Conservation (phyloP, 2,888 invertebrate species). For the Melipona bicolor region DNA sequence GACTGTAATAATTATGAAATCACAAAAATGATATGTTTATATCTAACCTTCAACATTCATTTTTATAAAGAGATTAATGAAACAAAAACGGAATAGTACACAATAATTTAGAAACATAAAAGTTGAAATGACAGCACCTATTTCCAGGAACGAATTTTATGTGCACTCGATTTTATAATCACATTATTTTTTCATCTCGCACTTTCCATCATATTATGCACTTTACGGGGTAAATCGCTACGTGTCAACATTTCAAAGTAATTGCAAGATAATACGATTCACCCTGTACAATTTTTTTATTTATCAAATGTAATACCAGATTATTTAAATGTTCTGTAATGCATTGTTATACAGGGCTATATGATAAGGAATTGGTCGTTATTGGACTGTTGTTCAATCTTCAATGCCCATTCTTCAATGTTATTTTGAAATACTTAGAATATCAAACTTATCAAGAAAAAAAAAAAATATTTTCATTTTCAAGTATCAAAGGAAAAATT, state of each 20-base stretch:
- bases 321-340: conserved; percentile 28
- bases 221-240: conserved; percentile 21
- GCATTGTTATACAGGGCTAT: conserved; percentile 21
- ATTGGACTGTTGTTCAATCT: conserved; percentile 9
- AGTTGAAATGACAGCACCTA: conserved; percentile 49
- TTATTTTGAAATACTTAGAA: conserved; percentile 38
- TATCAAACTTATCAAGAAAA: conserved; percentile 20
- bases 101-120: conserved; percentile 40
- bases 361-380: conserved; percentile 47
- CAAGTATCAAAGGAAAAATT: conserved; percentile 31
- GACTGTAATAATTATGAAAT: conserved; percentile 13
- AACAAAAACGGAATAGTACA: conserved; percentile 13
- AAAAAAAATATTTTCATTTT: conserved; percentile 12
- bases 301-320: conserved; percentile 36
- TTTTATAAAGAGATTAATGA: conserved; percentile 18
- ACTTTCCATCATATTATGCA: conserved; percentile 36
- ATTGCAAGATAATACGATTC: conserved; percentile 11
- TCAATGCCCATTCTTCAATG: conserved; percentile 21
- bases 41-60: conserved; percentile 6
- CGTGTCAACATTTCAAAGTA: background rate
- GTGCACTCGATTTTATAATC: conserved; percentile 33
- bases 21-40: conserved; percentile 28
- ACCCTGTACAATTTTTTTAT: conserved; percentile 22
- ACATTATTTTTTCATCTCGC: conserved; percentile 35
- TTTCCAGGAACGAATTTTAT: conserved; percentile 51